phyloP scores from a whole-genome alignment of 2,113 vertebrate species.

The Podilymbus podiceps region DNA sequence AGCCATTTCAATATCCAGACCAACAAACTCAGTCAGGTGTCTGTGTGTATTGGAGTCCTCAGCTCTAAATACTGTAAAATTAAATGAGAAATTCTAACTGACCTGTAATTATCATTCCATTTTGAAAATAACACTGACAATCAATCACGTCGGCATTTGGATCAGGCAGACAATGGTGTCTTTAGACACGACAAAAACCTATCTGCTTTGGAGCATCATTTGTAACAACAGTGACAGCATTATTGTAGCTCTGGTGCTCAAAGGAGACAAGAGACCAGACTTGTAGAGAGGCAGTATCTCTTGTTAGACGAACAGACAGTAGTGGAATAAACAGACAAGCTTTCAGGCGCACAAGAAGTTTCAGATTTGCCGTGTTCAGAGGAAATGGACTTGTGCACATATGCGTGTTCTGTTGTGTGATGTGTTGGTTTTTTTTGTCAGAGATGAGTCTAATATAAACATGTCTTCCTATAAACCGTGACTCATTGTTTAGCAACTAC shows the following conservation, averaged over 20 bases:
- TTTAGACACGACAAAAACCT: neutral
- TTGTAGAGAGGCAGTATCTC: neutral
- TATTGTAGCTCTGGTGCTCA: neutral
- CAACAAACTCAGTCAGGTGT: slow-evolving; percentile 97
- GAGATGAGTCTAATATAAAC: neutral
- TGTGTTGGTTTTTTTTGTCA: neutral
- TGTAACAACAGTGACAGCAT: neutral
- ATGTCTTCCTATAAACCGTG: neutral
- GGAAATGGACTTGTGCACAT: neutral
- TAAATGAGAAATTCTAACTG: slow-evolving; percentile 29
- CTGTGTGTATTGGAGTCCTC: slow-evolving; percentile 98
- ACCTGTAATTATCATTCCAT: neutral
- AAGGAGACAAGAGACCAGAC: neutral
- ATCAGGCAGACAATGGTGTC: neutral
- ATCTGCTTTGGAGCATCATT: neutral
- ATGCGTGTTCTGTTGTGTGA: neutral
- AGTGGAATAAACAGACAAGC: neutral
- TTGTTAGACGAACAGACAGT: neutral
- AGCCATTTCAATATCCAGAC: slow-evolving; percentile 98
- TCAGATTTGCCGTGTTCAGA: slow-evolving; percentile 10
- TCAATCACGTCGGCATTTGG: neutral
- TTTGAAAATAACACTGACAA: neutral
- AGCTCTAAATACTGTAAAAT: slow-evolving; percentile 90
- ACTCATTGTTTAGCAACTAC: neutral
- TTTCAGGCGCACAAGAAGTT: neutral